Evolutionary conservation across 1,140 invertebrate species (phyloP).

Genomic region (Pomacea maculata): DNA sequence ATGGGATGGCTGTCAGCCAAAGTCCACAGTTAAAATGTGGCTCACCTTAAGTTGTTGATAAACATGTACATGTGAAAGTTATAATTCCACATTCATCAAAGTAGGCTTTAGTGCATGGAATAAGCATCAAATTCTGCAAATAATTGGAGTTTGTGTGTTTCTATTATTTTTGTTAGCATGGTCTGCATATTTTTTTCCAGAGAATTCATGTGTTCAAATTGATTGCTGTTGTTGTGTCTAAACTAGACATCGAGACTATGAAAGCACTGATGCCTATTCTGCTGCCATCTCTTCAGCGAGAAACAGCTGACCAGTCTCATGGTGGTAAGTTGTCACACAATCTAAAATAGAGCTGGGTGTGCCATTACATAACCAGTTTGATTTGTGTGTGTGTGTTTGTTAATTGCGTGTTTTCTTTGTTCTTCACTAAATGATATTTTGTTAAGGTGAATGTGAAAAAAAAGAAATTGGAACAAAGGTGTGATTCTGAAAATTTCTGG

Average conservation of each 20-base stretch:
- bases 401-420: neutral
- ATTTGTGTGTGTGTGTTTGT: too few species aligned
- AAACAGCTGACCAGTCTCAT: slow-evolving; percentile 60
- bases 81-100: neutral
- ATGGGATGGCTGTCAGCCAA: neutral
- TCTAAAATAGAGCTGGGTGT: neutral
- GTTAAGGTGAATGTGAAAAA: neutral
- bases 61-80: neutral
- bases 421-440: neutral
- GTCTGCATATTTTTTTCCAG: slow-evolving; percentile 58
- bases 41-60: neutral
- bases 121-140: neutral
- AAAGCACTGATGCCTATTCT: slow-evolving; percentile 69
- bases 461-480: too few species aligned
- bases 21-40: neutral
- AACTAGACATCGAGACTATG: slow-evolving; percentile 70
- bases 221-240: slow-evolving; percentile 73
- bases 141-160: too few species aligned
- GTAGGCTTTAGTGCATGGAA: neutral
- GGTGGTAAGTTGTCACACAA: slow-evolving; percentile 45
- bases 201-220: slow-evolving; percentile 76
- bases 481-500: neutral
- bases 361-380: neutral
- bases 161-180: too few species aligned
- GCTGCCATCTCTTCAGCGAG: slow-evolving; percentile 74